These are phyloP conservation scores for Eospalax fontanierii DNA, from an alignment of 2,797 vertebrate species.

Conservation along the genomic window DNA sequence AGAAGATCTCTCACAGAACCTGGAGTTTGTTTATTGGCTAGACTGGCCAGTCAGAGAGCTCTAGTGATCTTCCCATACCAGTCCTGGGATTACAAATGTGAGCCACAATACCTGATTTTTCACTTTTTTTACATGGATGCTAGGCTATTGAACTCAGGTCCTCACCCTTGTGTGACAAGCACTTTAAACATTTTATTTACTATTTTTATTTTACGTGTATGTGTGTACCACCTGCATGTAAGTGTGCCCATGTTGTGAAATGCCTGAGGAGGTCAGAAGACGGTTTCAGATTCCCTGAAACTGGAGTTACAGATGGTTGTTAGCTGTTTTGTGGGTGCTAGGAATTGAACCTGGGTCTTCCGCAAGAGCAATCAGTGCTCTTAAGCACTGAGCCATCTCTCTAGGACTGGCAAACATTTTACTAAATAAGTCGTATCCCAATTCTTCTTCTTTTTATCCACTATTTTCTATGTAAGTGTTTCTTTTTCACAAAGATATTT, in stretches of 20 bases:
- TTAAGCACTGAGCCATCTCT: too few species aligned
- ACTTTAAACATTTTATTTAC: too few species aligned
- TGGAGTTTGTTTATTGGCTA: neutral
- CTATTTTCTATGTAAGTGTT: neutral
- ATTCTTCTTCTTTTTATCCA: neutral
- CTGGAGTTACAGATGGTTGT: too few species aligned
- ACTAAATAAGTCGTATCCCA: neutral
- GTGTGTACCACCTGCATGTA: too few species aligned
- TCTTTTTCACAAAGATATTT: neutral
- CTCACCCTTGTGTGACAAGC: neutral
- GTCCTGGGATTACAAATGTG: neutral
- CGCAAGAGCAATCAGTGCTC: too few species aligned
- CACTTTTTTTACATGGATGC: neutral
- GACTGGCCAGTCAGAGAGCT: neutral
- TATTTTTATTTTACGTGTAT: too few species aligned
- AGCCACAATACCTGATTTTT: neutral
- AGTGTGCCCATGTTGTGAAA: too few species aligned
- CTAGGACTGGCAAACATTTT: neutral
- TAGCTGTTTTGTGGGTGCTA: too few species aligned
- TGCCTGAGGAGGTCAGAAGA: too few species aligned
- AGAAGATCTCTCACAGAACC: neutral
- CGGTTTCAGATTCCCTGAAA: too few species aligned
- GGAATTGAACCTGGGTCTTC: too few species aligned
- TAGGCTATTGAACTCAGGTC: neutral
- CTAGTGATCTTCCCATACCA: too few species aligned